Evolutionary conservation across 2,113 vertebrate species (phyloP), one percentile per base, ranked within the genome.

Genomic region (Megaptera novaeangliae): DNA sequence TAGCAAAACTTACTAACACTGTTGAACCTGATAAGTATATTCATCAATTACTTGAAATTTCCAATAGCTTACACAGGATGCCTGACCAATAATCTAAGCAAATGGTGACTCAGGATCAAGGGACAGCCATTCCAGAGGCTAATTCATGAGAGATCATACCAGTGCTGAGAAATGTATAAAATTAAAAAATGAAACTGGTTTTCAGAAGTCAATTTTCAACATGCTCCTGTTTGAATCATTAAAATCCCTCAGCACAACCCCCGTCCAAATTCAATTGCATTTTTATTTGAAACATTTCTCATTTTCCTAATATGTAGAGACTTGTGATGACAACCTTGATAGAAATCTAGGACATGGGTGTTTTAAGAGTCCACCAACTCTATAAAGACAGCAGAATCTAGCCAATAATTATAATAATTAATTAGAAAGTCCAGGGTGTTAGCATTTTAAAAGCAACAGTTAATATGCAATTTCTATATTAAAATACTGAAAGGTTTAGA

Each of bases 21-120:
- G 25, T 68, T 41, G 41, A 77, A 96, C 92, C 74, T 94, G 75
- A n/a, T 94, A 81, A 49, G 1, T 49, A 61, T 71, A 95, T 84
- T 95, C 96, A 85, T 95, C 95, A 97, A 97, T 95, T 41, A 25
- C 29, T 97, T 97, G 41, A 92, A 78, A 89, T 75, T 98, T 90
- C 92, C 91, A 82, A 14, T 1, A 91, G 78, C 63, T 96, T 36
- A 84, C 92, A 94, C 14, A 63, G 88, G 46, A 81, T 64, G 96
- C 34, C 92, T 75, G 74, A 78, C 44, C n/a, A 69, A 96, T 75
- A 93, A 88, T 72, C 96, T 72, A 68, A 88, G 34, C 75, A 97
- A 74, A 97, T 44, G 5, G 46, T 41, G 36, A 93, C 17, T 86
- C n/a, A 81, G 29, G 86, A 96, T 98, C 66, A 95, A 69, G 90